Evolutionary conservation across 2,888 invertebrate species (phyloP).

Genomic region (Agrotis puta): DNA sequence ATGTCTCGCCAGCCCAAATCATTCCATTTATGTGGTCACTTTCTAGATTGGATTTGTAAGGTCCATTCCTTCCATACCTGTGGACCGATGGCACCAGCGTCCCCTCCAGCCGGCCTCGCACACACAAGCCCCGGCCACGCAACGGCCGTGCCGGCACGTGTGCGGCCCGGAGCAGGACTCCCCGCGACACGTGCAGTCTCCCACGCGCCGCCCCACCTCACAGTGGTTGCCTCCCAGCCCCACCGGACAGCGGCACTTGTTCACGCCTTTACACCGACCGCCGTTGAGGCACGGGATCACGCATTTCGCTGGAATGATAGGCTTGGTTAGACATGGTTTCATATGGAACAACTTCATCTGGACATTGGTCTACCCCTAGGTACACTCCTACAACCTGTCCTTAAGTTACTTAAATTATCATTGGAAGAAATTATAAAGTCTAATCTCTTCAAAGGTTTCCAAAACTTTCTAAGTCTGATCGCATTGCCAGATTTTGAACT

Average conservation of each 20-base stretch:
- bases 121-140: slow-evolving; percentile 93
- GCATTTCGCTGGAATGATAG: slow-evolving; percentile 93
- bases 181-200: slow-evolving; percentile 94
- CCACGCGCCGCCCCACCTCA: slow-evolving; percentile 95
- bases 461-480: neutral
- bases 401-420: neutral
- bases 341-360: neutral
- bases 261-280: slow-evolving; percentile 96
- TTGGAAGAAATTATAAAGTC: neutral
- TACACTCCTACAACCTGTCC: neutral
- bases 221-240: slow-evolving; percentile 97
- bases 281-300: slow-evolving; percentile 97
- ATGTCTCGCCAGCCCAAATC: too few species aligned
- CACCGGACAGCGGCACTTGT: slow-evolving; percentile 96
- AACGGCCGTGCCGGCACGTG: slow-evolving; percentile 95
- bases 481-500: neutral
- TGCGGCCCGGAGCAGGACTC: slow-evolving; percentile 93
- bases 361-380: neutral
- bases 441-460: neutral
- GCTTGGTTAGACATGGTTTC: neutral
- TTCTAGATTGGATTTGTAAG: too few species aligned
- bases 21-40: too few species aligned
- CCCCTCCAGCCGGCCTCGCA: slow-evolving; percentile 97
- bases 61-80: slow-evolving; percentile 72
- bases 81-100: slow-evolving; percentile 94